Evolutionary conservation across 2,113 vertebrate genomes (phyloP).

Genomic region (Epinephelus moara): DNA sequence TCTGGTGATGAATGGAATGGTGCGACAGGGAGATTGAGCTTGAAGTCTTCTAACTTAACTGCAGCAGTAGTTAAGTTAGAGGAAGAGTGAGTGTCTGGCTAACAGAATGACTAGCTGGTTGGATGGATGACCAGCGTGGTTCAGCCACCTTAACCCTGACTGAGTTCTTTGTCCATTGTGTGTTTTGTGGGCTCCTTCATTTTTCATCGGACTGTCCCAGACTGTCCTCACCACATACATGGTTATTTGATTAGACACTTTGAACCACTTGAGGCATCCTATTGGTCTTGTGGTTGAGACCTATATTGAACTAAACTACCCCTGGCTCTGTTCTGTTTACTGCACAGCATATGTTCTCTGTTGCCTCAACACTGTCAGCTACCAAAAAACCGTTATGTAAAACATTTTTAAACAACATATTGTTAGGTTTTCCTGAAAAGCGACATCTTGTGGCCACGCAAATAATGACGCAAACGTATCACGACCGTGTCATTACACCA

Average conservation of each 20-base stretch:
- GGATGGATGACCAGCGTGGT: conserved; percentile 26
- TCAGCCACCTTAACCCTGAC: conserved; percentile 20
- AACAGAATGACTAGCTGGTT: conserved; percentile 27
- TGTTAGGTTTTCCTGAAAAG: not conserved
- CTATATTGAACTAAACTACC: not conserved
- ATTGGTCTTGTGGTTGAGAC: not conserved
- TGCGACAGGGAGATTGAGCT: conserved; percentile 50
- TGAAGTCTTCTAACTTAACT: conserved; percentile 45
- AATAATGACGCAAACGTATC: no score
- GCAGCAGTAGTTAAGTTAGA: conserved; percentile 39
- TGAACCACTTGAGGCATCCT: not conserved
- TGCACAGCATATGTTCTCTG: not conserved
- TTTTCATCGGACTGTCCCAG: not conserved
- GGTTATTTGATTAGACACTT: not conserved
- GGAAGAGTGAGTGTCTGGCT: conserved; percentile 20
- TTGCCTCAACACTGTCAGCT: not conserved
- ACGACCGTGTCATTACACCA: no score
- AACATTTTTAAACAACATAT: not conserved
- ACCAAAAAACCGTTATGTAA: not conserved
- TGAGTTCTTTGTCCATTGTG: not conserved
- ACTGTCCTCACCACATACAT: not conserved
- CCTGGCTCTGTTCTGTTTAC: not conserved
- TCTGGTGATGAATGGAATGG: conserved; percentile 68
- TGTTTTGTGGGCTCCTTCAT: not conserved
- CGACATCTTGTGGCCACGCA: no score